These are phyloP conservation scores for human (Homo sapiens) DNA, from an alignment of 2,113 vertebrate genomes.

Conservation along the genomic window DNA sequence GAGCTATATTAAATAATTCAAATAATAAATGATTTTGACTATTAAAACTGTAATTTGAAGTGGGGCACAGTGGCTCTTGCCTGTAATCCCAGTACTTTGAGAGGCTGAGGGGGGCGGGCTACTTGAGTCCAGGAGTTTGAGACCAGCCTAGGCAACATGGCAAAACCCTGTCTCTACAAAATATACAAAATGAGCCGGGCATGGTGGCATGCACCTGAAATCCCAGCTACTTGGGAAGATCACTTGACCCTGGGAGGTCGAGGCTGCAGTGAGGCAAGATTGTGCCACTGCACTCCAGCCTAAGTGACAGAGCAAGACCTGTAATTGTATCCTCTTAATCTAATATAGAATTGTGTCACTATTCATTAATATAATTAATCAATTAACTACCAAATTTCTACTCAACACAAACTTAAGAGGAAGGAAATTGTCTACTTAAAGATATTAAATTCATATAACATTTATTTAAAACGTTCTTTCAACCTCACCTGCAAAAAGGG, in stretches of 20 bases:
- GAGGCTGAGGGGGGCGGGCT: too few relatives aligned
- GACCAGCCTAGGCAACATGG: too few relatives aligned
- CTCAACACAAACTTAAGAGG: slow-evolving; percentile 10
- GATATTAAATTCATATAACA: background rate
- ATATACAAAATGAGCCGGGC: too few relatives aligned
- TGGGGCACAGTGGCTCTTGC: too few relatives aligned
- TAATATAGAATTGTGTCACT: background rate
- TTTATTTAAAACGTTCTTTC: slow-evolving; percentile 23
- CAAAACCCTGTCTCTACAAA: too few relatives aligned
- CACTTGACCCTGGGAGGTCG: too few relatives aligned
- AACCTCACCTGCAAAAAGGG: slow-evolving; percentile 96
- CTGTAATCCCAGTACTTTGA: too few relatives aligned
- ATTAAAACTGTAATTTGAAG: background rate
- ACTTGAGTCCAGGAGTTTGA: too few relatives aligned
- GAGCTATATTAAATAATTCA: background rate
- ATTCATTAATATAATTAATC: background rate
- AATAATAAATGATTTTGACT: background rate
- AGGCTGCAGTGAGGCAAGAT: too few relatives aligned
- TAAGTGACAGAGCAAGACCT: too few relatives aligned
- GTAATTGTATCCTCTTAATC: background rate
- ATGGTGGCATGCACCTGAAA: too few relatives aligned
- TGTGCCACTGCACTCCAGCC: background rate
- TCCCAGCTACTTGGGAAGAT: too few relatives aligned
- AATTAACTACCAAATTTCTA: slow-evolving; percentile 17
- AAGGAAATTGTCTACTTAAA: background rate